Conservation (phyloP, 2,113 vertebrate species). For the Phainopepla nitens region DNA sequence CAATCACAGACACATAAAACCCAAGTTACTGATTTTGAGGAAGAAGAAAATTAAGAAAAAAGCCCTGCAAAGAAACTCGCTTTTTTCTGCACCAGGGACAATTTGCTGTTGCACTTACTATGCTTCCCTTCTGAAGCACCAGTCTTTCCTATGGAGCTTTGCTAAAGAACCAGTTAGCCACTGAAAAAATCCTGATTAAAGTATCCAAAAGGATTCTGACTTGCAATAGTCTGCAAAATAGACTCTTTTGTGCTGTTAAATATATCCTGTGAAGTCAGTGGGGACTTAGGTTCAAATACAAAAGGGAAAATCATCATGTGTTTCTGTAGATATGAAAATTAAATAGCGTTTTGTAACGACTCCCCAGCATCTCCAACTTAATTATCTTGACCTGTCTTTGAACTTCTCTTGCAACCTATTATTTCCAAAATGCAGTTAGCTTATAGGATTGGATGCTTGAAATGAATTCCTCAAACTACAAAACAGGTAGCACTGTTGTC, state of each 20-base stretch:
- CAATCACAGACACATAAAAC: not conserved
- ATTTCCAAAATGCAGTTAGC: not conserved
- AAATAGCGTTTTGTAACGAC: not conserved
- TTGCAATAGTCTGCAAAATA: not conserved
- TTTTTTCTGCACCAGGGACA: not conserved
- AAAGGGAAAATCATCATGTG: not conserved
- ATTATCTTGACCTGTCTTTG: not conserved
- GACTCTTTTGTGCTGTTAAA: not conserved
- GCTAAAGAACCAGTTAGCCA: not conserved
- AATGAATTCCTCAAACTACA: not conserved
- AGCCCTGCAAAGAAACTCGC: not conserved
- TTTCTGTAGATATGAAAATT: not conserved
- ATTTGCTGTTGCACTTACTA: not conserved
- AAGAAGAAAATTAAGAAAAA: not conserved
- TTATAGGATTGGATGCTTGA: not conserved
- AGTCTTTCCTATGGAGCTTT: not conserved
- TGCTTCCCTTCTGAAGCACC: not conserved
- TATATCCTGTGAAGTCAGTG: not conserved
- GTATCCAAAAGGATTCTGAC: not conserved
- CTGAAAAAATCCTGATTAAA: not conserved
- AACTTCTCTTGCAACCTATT: not conserved
- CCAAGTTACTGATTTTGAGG: not conserved
- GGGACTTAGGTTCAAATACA: not conserved
- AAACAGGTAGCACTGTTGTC: not conserved
- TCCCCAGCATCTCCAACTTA: not conserved